phyloP scores from a whole-genome alignment of 2,888 invertebrate species.

The Chironomus riparius region DNA sequence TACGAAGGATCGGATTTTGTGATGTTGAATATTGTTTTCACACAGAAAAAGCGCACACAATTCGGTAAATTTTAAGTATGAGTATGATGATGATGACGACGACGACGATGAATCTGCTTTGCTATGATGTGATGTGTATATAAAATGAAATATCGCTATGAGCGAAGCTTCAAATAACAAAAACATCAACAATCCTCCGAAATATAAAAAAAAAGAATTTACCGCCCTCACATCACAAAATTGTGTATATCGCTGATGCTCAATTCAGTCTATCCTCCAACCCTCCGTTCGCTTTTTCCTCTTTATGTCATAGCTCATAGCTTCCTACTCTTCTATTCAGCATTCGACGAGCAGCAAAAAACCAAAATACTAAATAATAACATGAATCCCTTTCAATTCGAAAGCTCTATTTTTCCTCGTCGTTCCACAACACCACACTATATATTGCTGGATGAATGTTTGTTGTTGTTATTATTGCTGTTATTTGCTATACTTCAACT shows the following conservation, averaged over 20 bases:
- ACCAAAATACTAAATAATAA: slow-evolving; percentile 27
- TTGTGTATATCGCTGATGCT: slow-evolving; percentile 1
- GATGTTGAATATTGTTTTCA: slow-evolving; percentile 23
- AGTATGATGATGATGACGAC: not conserved
- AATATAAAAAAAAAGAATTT: not conserved
- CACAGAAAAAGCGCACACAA: not conserved
- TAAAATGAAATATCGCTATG: not conserved
- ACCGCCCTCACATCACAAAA: not conserved
- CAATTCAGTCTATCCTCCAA: slow-evolving; percentile 7
- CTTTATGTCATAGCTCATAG: no score
- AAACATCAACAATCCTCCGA: slow-evolving; percentile 23
- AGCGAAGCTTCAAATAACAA: slow-evolving; percentile 17
- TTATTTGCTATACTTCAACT: not conserved
- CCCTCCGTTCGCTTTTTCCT: not conserved
- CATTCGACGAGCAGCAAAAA: slow-evolving; percentile 1
- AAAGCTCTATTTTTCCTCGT: slow-evolving; percentile 17
- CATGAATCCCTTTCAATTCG: slow-evolving; percentile 26
- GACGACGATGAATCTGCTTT: not conserved
- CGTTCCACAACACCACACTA: not conserved
- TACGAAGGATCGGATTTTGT: slow-evolving; percentile 24
- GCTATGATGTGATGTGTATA: slow-evolving; percentile 14
- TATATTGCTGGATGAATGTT: no score
- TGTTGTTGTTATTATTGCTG: no score
- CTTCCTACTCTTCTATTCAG: not conserved
- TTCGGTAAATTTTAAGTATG: not conserved